Evolutionary conservation across 2,888 invertebrate genomes (phyloP), one percentile per base, ranked within the genome.

Genomic region (Tineola bisselliella): DNA sequence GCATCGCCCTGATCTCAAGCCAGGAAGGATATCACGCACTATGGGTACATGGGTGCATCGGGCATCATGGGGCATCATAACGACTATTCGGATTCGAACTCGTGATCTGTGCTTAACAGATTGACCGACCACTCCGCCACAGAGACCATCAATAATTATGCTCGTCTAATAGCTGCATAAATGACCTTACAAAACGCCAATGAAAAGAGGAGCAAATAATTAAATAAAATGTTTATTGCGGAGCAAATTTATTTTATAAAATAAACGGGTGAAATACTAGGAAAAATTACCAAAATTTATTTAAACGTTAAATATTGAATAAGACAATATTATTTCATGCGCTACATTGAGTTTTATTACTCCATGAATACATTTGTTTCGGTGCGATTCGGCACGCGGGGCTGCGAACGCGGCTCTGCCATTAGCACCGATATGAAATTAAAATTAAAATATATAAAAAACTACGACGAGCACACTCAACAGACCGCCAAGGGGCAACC

Each of bases 361-460:
- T 72, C 69, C 70, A 81, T 86, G 87, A 86, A 86, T 86, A 82
- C 77, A 84, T 84, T 82, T 75, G 73, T 75, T 73, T 76, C 72
- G 73, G 73, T 68, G 69, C 77, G 75, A 86, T 86, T 86, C 81
- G 84, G 75, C 76, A 82, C 82, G 87, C 86, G 82, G 84, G 84
- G 86, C 83, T 83, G 83, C 69, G 73, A 31, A 30, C 48, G 33
- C 1, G 19, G 78, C 70, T 75, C 78, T 72, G 75, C 84, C 81
- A 87, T 86, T 86, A 87, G 77, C 83, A 76, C 84, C 79, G 84
- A 84, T 86, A 86, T 87, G 84, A 87, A 86, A 86, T 86, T 84
- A 84, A 87, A 87, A 86, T 86, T 86, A 84, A 87, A 86, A 87
- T 84, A 84, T 81, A 84, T 81, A 86, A 86, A 86, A 84, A 77